Conservation (phyloP, 1,140 invertebrate genomes). For the Lepidurus apus region DNA sequence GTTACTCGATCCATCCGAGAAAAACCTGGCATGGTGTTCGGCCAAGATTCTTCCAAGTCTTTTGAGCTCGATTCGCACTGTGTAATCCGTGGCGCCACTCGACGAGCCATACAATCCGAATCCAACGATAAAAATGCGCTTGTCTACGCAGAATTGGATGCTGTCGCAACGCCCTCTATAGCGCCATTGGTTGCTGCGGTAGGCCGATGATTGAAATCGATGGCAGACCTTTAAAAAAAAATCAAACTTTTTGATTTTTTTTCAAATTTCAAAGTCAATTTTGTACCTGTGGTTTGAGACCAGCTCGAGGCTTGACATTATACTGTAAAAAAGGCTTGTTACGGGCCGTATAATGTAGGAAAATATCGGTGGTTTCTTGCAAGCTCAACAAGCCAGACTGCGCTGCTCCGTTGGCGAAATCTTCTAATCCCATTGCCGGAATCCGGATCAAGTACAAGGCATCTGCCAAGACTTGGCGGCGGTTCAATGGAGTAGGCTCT, state of each 20-base stretch:
- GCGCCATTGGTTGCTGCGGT: conserved; percentile 91
- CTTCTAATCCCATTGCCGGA: conserved; percentile 82
- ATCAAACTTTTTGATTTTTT: not conserved
- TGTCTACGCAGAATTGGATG: conserved; percentile 88
- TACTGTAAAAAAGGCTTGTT: conserved; percentile 70
- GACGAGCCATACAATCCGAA: conserved; percentile 89
- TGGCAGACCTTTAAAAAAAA: conserved; percentile 69
- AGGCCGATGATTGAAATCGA: conserved; percentile 91
- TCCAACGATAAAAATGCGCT: conserved; percentile 84
- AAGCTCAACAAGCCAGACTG: conserved; percentile 80
- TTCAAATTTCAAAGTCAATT: conserved; percentile 32
- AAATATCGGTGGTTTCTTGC: conserved; percentile 86
- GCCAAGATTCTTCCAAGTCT: conserved; percentile 74
- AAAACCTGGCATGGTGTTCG: conserved; percentile 85
- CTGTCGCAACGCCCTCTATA: conserved; percentile 85
- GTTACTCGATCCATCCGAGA: conserved; percentile 86
- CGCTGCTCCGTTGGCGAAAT: conserved; percentile 84
- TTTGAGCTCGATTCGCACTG: conserved; percentile 84
- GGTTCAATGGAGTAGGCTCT: conserved; percentile 62
- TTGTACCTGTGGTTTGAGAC: conserved; percentile 76
- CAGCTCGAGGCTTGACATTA: conserved; percentile 71
- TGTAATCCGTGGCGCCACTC: conserved; percentile 83
- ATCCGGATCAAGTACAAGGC: conserved; percentile 79
- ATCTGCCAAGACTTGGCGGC: conserved; percentile 62
- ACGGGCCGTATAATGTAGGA: conserved; percentile 60